Base-by-base conservation (phyloP, 2,888 invertebrate species). In the Melipona beecheii region DNA sequence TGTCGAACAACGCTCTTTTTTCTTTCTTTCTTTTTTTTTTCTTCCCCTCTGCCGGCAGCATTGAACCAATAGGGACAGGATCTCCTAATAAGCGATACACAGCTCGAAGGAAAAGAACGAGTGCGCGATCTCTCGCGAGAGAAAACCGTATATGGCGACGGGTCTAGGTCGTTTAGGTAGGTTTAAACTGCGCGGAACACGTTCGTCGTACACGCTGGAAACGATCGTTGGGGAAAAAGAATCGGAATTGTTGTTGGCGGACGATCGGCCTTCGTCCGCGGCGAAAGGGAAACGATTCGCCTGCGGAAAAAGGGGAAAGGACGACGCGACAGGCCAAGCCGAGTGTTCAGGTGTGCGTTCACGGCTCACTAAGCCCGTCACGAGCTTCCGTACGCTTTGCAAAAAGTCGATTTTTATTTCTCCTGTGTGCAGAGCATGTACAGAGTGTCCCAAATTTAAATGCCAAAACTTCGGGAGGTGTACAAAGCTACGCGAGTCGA, bases 71-170 rank as follows among this genome's bases (percentile, higher is more conserved):
- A 50, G 2, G 50, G 50, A 21, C 21, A 36, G 36, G 56, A 56
- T 82, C 82, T 74, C 83, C 82, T 82, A 82, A 82, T 82, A 82
- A 82, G 83, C 56, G 50, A 43, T 24, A 49, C 65, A 31, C 60
- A 43, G 65, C 19, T 52, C 66, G 74, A 19, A 68, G 31, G 36
- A 64, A 58, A 75, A 58, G 75, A 81, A 75, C 82, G 71, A 66
- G 54, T 27, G 43, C 9, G 43, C 43, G 43, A 9, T 43, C 43
- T 43, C 58, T 19, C 21, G 19, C 24, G n/a, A 56, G 50, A 15
- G 73, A 70, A 50, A 62, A 60, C 82, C 82, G 71, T 83, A 71
- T 75, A 83, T 43, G 82, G 82, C 5, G 17, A 6, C 31, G 5
- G 24, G 66, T 43, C 54, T 75, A 69, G 82, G 82, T 83, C 82